Percentiles rank a stretch among this genome's conserved stretches.
Conservation (phyloP, 2,797 vertebrate genomes). For the Pseudochirops corinnae region DNA sequence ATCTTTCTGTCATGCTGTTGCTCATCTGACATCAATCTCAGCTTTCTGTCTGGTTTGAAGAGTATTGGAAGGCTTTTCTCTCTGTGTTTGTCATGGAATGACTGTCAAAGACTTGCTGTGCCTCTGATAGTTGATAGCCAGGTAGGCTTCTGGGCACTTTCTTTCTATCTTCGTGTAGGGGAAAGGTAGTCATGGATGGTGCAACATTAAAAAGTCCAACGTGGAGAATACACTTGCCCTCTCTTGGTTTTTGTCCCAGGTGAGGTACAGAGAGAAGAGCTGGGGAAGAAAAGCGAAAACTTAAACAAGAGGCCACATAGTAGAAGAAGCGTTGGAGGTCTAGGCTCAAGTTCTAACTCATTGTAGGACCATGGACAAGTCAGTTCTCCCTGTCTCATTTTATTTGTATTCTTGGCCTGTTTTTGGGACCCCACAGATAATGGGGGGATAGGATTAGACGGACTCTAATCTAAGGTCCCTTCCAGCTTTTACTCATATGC, state of each 20-base stretch:
- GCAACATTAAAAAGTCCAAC: background rate
- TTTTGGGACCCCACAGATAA: background rate
- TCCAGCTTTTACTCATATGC: background rate
- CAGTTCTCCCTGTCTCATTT: background rate
- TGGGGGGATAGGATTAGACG: background rate
- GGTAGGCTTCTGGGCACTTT: background rate
- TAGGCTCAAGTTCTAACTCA: background rate
- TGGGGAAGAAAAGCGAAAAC: background rate
- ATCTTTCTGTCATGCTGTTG: background rate
- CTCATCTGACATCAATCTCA: background rate
- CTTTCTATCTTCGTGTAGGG: background rate
- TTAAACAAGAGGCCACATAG: background rate
- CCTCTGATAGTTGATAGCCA: background rate
- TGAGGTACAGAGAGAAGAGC: background rate
- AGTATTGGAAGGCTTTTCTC: background rate
- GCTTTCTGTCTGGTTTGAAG: background rate
- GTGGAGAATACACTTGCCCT: background rate
- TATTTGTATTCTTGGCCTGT: background rate
- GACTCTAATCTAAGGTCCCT: background rate
- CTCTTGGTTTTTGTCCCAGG: background rate
- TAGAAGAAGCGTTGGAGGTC: background rate
- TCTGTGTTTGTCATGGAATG: slow-evolving; percentile 32
- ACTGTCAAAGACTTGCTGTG: slow-evolving; percentile 12
- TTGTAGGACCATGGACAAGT: background rate
- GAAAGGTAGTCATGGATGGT: background rate